Evolutionary conservation across 2,888 invertebrate genomes (phyloP), one percentile per base, ranked within the genome.

Genomic region (Danaus chrysippus): DNA sequence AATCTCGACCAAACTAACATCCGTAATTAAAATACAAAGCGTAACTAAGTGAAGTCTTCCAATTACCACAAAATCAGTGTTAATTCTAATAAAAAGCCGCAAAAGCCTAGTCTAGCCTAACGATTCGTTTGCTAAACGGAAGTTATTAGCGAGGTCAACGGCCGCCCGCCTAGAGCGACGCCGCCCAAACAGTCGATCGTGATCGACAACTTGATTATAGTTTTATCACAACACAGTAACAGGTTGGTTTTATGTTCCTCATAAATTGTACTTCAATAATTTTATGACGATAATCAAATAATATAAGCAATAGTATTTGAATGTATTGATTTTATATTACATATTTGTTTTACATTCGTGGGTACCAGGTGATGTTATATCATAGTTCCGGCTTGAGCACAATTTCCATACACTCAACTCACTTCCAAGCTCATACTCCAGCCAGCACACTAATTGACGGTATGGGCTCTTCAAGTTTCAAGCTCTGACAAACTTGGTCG

Each of bases 101-200:
- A 60, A 62, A 61, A 71, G 65, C 63, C 67, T 73, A 70, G 74
- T 70, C 76, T 74, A 72, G 77, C 72, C 76, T 77, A 77, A 75
- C 76, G 83, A 82, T 79, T 77, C 78, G 78, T 78, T 82, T 76
- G 78, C 84, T 85, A 85, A 77, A 77, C 86, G 89, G 88, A 89
- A 88, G 86, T 88, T 88, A 88, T 87, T 89, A 89, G 80, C 78
- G 81, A 68, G 88, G 83, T 82, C 84, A 70, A 73, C 80, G 78
- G 76, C 74, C 76, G 73, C 69, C 71, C 68, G 61, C 63, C 73
- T 68, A 67, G 54, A 63, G 68, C 70, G 73, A 84, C 83, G 86
- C 85, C 86, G 83, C 86, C 84, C 81, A 83, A 82, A 83, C 83
- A 75, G 73, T 73, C 73, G 76, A 76, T 76, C 65, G 62, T 66